Conservation (phyloP, 2,888 invertebrate species). For the Sthenelais limicola region DNA sequence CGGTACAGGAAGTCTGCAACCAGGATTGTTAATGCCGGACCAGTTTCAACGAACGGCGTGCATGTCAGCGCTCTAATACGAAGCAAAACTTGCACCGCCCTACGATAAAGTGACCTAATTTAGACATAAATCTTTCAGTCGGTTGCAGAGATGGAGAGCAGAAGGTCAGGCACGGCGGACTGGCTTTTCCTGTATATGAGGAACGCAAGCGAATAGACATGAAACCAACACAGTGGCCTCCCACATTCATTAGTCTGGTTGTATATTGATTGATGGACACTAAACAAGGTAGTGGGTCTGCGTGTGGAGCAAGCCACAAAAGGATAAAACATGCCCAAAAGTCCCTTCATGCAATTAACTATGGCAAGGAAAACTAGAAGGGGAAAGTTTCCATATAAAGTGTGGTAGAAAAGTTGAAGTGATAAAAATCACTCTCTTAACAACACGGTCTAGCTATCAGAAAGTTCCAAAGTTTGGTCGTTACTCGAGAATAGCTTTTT, state of each 20-base stretch:
- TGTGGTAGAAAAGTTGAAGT: no score
- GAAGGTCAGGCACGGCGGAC: not conserved
- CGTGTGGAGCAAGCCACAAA: no score
- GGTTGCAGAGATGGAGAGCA: no score
- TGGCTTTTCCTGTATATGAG: slow-evolving; percentile 17
- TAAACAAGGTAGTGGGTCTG: slow-evolving; percentile 5
- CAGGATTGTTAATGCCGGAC: slow-evolving; percentile 29
- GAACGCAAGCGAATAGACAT: not conserved
- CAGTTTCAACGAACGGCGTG: slow-evolving; percentile 24
- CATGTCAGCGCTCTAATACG: slow-evolving; percentile 1
- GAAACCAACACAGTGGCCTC: slow-evolving; percentile 9
- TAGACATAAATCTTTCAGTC: slow-evolving; percentile 22
- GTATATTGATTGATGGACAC: not conserved
- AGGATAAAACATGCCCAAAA: no score
- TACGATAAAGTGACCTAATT: slow-evolving; percentile 22
- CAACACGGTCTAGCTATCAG: no score
- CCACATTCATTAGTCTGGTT: slow-evolving; percentile 24
- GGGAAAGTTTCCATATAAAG: no score
- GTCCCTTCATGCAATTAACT: no score
- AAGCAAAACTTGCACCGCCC: not conserved
- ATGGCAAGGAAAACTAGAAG: no score
- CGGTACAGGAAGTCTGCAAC: slow-evolving; percentile 2
- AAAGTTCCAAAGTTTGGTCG: no score
- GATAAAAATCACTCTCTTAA: no score
- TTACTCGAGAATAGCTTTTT: no score